phyloP scores from a whole-genome alignment of 1,140 invertebrate genomes.

The Neodiprion pinetum region DNA sequence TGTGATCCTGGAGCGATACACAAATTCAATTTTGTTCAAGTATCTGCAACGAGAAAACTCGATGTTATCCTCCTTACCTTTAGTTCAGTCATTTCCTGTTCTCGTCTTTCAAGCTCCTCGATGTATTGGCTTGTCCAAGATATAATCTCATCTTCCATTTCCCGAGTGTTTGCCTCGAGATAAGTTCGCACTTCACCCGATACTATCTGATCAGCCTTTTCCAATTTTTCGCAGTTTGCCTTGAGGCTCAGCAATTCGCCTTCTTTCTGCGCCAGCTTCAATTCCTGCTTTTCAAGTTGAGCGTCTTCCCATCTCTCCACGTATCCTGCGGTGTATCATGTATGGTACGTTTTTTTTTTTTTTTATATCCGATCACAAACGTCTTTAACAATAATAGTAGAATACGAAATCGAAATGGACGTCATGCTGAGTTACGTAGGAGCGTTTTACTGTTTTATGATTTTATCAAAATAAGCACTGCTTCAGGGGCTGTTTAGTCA shows the following conservation, averaged over 20 bases:
- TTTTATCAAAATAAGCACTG: too few relatives aligned
- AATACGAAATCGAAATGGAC: too few relatives aligned
- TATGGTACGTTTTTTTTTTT: too few relatives aligned
- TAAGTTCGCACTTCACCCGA: conserved; percentile 35
- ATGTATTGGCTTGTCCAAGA: conserved; percentile 42
- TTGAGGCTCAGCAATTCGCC: conserved; percentile 30
- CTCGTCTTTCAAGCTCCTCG: conserved; percentile 35
- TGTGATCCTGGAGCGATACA: conserved; percentile 34
- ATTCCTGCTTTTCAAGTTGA: conserved; percentile 39
- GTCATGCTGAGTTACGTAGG: too few relatives aligned
- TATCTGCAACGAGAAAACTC: conserved; percentile 10
- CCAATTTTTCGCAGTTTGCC: conserved; percentile 22
- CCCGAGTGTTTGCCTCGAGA: conserved; percentile 26
- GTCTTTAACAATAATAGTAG: too few relatives aligned
- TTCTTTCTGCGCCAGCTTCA: conserved; percentile 28
- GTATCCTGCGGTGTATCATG: conserved; percentile 23
- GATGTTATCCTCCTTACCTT: conserved; percentile 31
- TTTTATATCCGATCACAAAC: too few relatives aligned
- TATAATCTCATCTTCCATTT: conserved; percentile 38
- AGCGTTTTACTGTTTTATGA: too few relatives aligned
- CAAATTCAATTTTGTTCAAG: neutral
- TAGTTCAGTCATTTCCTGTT: conserved; percentile 41
- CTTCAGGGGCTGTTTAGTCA: too few relatives aligned
- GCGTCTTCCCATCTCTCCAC: conserved; percentile 39
- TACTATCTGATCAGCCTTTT: conserved; percentile 35